phyloP scores from a whole-genome alignment of 1,140 invertebrate species.

The Lamellibrachia luymesi region DNA sequence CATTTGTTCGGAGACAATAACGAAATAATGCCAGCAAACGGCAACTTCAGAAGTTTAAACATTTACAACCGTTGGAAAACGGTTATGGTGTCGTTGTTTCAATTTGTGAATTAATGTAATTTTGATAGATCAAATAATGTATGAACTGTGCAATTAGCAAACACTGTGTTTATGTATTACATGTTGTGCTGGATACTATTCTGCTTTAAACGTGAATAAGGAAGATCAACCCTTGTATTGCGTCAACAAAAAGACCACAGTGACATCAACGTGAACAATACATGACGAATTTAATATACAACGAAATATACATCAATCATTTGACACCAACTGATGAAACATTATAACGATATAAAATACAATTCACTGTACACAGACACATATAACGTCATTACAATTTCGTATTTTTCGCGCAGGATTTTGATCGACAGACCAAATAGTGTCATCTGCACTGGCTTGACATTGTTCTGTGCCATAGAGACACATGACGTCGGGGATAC shows the following conservation, averaged over 20 bases:
- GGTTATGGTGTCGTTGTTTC: no score
- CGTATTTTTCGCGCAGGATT: background rate
- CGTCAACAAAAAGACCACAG: background rate
- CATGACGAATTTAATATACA: constrained; percentile 5
- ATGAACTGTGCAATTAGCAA: no score
- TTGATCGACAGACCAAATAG: background rate
- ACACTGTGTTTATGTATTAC: no score
- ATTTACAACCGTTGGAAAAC: no score
- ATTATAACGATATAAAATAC: constrained; percentile 2
- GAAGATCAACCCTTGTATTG: no score
- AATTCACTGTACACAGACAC: background rate
- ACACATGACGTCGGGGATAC: background rate
- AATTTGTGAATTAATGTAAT: no score
- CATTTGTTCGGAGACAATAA: no score
- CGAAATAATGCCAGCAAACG: no score
- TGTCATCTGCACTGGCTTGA: background rate
- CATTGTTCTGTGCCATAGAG: background rate
- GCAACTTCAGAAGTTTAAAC: no score
- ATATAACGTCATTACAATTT: background rate
- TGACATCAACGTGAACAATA: background rate
- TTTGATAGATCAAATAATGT: no score
- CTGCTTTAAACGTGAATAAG: no score
- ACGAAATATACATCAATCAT: background rate
- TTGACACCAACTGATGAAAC: background rate
- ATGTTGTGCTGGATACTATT: no score